Percentiles rank a stretch among this genome's conserved stretches.
phyloP scores from a whole-genome alignment of 2,113 vertebrate species.

The Notothenia rossii region DNA sequence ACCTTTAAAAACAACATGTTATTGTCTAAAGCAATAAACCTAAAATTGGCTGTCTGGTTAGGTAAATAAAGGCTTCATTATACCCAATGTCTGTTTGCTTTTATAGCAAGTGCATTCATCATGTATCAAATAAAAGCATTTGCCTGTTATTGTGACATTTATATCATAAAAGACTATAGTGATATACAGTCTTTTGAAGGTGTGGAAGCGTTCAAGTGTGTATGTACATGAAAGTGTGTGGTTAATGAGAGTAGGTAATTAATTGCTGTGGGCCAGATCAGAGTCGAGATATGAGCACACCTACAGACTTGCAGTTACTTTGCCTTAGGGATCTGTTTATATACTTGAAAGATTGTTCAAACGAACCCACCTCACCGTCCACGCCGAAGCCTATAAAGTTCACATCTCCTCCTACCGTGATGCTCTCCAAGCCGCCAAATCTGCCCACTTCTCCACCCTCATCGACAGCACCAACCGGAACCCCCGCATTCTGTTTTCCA shows the following conservation, averaged over 20 bases:
- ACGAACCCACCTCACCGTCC: too few species aligned
- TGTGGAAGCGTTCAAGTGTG: not conserved
- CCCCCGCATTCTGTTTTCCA: too few species aligned
- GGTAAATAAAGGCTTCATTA: conserved; percentile 22
- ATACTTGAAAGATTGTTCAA: too few species aligned
- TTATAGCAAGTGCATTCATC: conserved; percentile 8
- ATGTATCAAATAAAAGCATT: not conserved
- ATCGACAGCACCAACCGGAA: too few species aligned
- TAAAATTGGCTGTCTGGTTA: conserved; percentile 2
- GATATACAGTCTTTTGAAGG: not conserved
- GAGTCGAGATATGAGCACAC: conserved; percentile 30
- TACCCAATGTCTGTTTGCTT: conserved; percentile 4
- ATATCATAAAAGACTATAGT: not conserved
- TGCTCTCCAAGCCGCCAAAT: too few species aligned
- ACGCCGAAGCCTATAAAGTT: too few species aligned
- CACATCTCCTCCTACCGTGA: too few species aligned
- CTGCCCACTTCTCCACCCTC: too few species aligned
- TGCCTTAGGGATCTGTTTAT: conserved; percentile 29
- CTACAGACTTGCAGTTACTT: conserved; percentile 8
- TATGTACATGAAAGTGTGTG: conserved; percentile 12
- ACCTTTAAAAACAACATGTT: not conserved
- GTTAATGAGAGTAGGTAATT: conserved; percentile 26
- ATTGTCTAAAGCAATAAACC: conserved; percentile 3
- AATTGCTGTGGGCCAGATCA: conserved; percentile 44
- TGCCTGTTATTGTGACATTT: not conserved